Percentiles rank a stretch among this genome's conserved stretches.
Conservation (phyloP, 1,140 invertebrate genomes). For the Nylanderia fulva region DNA sequence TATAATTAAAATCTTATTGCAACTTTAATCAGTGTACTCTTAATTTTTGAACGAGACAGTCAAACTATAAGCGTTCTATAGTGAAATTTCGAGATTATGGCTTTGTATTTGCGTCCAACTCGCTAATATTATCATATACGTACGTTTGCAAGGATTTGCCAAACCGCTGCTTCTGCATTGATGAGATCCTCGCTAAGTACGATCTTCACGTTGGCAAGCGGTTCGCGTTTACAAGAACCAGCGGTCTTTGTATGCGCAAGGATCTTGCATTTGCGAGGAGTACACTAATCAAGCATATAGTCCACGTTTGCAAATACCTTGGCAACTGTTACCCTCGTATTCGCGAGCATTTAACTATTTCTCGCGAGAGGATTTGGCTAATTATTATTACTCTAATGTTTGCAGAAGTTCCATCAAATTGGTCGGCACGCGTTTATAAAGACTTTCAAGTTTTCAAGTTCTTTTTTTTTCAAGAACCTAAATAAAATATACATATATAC, state of each 20-base stretch:
- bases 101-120: conserved; percentile 5
- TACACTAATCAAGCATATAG: conserved; percentile 43
- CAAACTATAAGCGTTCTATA: background rate
- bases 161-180: conserved; percentile 41
- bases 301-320: conserved; percentile 9
- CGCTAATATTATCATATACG: conserved; percentile 9
- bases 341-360: background rate
- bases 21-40: background rate
- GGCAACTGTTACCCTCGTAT: conserved; percentile 30
- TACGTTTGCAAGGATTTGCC: conserved; percentile 39
- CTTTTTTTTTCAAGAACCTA: background rate
- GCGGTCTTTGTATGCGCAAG: conserved; percentile 39
- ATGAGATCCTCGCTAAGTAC: conserved; percentile 46
- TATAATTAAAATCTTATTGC: background rate
- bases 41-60: background rate
- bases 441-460: background rate
- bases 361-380: background rate
- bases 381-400: conserved; percentile 21
- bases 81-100: background rate
- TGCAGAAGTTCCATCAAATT: background rate
- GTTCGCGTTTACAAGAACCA: conserved; percentile 40
- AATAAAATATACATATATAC: background rate
- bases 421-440: background rate
- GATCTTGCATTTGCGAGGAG: conserved; percentile 40
- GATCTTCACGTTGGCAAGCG: conserved; percentile 46